A percentile compares a stretch with the other conserved stretches of the same genome.
These are phyloP conservation scores for Lepidochitona cinerea DNA, from an alignment of 2,888 invertebrate species.

Conservation along the genomic window DNA sequence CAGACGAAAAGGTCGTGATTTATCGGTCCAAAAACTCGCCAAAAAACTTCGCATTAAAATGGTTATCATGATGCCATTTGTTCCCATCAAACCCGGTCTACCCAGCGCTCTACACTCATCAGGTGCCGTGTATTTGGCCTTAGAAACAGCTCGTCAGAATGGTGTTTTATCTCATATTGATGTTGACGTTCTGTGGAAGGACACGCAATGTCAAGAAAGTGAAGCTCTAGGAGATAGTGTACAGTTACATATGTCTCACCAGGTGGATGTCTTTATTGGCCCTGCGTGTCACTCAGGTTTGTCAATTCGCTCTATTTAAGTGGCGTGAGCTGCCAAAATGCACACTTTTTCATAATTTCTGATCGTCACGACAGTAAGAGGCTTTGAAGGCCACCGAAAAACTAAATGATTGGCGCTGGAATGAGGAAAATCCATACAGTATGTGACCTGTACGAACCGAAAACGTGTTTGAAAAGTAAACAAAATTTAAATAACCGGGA, in stretches of 20 bases:
- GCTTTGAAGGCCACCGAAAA: too few relatives aligned
- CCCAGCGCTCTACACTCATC: background rate
- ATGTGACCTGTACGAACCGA: too few relatives aligned
- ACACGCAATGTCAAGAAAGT: conserved; percentile 32
- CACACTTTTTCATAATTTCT: too few relatives aligned
- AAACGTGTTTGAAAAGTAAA: too few relatives aligned
- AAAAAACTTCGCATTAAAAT: too few relatives aligned
- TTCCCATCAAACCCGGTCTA: background rate
- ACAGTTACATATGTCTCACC: conserved; percentile 22
- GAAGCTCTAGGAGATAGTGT: conserved; percentile 30
- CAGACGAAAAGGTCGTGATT: too few relatives aligned
- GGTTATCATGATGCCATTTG: background rate
- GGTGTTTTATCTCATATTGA: background rate
- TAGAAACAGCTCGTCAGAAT: background rate
- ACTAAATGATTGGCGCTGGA: too few relatives aligned
- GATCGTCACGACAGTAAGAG: too few relatives aligned
- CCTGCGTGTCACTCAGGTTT: conserved; percentile 39
- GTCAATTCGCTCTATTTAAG: background rate
- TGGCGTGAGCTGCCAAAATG: too few relatives aligned
- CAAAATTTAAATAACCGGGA: too few relatives aligned
- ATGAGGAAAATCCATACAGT: too few relatives aligned
- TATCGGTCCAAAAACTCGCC: too few relatives aligned
- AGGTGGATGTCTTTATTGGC: conserved; percentile 36
- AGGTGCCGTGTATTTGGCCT: background rate
- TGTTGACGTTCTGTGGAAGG: conserved; percentile 14